Evolutionary conservation across 1,140 invertebrate species (phyloP), one percentile per base, ranked within the genome.

Genomic region (Campoletis sonorensis): DNA sequence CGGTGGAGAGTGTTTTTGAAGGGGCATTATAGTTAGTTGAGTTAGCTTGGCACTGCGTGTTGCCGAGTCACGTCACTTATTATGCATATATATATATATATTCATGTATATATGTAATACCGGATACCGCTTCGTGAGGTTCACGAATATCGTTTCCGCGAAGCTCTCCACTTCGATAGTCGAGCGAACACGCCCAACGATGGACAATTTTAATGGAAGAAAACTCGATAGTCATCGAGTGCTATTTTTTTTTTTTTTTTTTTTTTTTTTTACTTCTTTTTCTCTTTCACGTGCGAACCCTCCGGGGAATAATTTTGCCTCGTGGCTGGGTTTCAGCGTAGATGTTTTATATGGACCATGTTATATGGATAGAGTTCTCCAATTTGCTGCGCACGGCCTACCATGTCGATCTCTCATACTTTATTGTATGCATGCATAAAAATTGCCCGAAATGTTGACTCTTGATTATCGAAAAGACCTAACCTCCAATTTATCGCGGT

Each of bases 171-270:
- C 13, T 77, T 61, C 73, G 15, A 75, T 61, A 51, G 51, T 23
- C 51, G 51, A 33, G 27, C 30, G 51, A 61, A 37, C 30, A 40
- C 73, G 72, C 10, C 26, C n/a, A 51, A 15, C 40, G 45, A 30
- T 75, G 73, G 30, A 26, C 51, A 61, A 77, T 61, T 77, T 77
- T 77, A 77, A 77, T 77, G 73, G 73, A 64, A 77, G 73, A 61
- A 77, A 77, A 77, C 54, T 77, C 54, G 49, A 77, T 77, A 61
- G 73, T 77, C 54, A 77, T 77, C 72, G 72, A 54, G 45, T 75
- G 72, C 30, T 64, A 23, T 37, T 61, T 61, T 77, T 58, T 68
- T 68, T 27, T 27, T 23, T 21, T 64, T 21, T 11, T 2, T 64
- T 64, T 64, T 64, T 64, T 64, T 64, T 4, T 67, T 67, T 67